These are phyloP conservation scores for Dione juno DNA, from an alignment of 2,888 invertebrate genomes.

Conservation along the genomic window DNA sequence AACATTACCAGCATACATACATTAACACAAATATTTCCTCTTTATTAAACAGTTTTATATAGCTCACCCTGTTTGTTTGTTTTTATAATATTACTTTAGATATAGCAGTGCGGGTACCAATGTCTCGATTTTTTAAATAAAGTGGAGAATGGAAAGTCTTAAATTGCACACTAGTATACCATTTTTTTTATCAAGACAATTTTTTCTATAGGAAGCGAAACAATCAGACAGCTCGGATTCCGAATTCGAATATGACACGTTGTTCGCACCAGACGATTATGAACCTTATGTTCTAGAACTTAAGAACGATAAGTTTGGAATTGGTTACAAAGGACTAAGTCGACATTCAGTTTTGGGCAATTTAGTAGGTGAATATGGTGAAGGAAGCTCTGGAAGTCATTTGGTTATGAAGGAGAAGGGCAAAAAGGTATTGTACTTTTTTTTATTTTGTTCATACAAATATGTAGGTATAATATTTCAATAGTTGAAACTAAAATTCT, in stretches of 20 bases:
- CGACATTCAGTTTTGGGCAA: conserved; percentile 84
- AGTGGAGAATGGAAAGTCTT: too few relatives aligned
- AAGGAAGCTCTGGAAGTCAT: conserved; percentile 61
- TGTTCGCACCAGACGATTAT: conserved; percentile 92
- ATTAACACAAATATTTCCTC: too few relatives aligned
- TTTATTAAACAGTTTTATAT: too few relatives aligned
- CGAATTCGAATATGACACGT: conserved; percentile 82
- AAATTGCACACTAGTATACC: too few relatives aligned
- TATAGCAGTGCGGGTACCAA: too few relatives aligned
- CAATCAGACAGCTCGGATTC: conserved; percentile 69
- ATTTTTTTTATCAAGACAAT: too few relatives aligned
- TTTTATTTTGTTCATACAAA: background rate
- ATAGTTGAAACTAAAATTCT: background rate
- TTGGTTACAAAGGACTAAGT: conserved; percentile 90
- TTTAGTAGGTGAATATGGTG: conserved; percentile 64
- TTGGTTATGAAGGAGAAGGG: conserved; percentile 76
- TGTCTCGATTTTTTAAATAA: too few relatives aligned
- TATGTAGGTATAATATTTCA: background rate
- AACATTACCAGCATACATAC: too few relatives aligned
- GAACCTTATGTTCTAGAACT: conserved; percentile 87
- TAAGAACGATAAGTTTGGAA: conserved; percentile 92
- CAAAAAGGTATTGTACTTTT: conserved; percentile 60
- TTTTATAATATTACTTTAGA: too few relatives aligned
- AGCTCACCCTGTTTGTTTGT: too few relatives aligned
- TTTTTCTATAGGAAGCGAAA: conserved; percentile 53